Conservation (phyloP, 2,113 vertebrate species). For the Megatriorchis doriae region DNA sequence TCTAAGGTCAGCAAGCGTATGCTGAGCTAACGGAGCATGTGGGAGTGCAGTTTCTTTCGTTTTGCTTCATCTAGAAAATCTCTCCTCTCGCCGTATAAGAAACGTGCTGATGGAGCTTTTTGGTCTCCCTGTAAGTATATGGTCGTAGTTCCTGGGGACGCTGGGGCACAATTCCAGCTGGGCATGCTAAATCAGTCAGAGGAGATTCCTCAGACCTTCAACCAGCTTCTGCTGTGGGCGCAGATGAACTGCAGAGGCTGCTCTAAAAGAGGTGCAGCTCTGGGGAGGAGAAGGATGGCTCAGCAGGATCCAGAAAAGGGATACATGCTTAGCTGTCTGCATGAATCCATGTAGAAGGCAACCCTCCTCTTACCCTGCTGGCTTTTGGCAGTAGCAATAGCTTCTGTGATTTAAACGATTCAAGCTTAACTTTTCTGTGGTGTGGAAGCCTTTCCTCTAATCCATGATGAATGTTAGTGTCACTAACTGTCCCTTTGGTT, state of each 20-base stretch:
- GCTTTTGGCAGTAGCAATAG: not conserved
- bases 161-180: not conserved
- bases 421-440: not conserved
- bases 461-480: not conserved
- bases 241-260: not conserved
- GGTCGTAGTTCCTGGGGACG: not conserved
- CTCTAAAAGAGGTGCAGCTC: not conserved
- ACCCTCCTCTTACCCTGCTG: not conserved
- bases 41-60: not conserved
- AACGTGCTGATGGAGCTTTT: not conserved
- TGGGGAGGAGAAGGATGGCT: not conserved
- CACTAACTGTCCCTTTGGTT: not conserved
- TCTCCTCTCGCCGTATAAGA: not conserved
- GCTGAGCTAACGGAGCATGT: not conserved
- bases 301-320: not conserved
- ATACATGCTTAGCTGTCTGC: accelerated
- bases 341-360: not conserved
- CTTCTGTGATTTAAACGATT: not conserved
- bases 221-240: not conserved
- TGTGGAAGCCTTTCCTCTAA: not conserved
- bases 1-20: accelerated
- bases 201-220: not conserved
- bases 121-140: not conserved
- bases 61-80: not conserved
- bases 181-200: not conserved